Evolutionary conservation across 2,888 invertebrate species (phyloP).

Genomic region (Tenodera sinensis): DNA sequence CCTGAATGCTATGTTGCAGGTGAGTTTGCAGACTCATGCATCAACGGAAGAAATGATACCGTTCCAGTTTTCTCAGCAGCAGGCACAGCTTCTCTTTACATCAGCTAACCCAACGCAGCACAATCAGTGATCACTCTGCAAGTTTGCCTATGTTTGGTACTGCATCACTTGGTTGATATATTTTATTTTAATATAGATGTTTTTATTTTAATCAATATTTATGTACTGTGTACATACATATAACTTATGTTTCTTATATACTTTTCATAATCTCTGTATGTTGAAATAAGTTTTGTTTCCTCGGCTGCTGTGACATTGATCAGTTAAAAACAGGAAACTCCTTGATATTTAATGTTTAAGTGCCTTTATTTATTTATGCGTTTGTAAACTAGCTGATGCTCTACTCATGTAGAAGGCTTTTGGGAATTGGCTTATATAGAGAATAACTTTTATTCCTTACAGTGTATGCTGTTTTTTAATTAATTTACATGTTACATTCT

Average conservation of each 20-base stretch:
- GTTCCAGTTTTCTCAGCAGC: slow-evolving; percentile 47
- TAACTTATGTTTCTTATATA: not conserved
- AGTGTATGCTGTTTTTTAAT: no score
- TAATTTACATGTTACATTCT: no score
- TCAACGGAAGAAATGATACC: slow-evolving; percentile 42
- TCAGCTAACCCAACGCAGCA: slow-evolving; percentile 25
- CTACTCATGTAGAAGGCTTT: no score
- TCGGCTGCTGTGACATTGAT: not conserved
- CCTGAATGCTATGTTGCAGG: not conserved
- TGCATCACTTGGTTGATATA: not conserved
- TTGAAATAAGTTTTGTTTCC: not conserved
- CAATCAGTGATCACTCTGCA: slow-evolving; percentile 1
- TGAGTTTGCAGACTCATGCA: slow-evolving; percentile 13
- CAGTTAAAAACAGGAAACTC: not conserved
- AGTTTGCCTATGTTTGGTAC: not conserved
- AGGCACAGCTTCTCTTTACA: slow-evolving; percentile 46
- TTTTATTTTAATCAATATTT: not conserved
- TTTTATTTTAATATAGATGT: not conserved
- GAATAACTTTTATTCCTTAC: no score
- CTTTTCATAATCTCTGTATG: not conserved
- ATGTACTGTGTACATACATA: not conserved
- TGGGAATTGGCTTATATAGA: no score
- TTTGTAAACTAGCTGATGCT: no score
- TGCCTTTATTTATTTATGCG: not conserved
- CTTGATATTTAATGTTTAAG: not conserved